Percentiles rank a stretch among this genome's conserved stretches.
Evolutionary conservation across 2,113 vertebrate genomes (phyloP).

Genomic region (Litocranius walleri): DNA sequence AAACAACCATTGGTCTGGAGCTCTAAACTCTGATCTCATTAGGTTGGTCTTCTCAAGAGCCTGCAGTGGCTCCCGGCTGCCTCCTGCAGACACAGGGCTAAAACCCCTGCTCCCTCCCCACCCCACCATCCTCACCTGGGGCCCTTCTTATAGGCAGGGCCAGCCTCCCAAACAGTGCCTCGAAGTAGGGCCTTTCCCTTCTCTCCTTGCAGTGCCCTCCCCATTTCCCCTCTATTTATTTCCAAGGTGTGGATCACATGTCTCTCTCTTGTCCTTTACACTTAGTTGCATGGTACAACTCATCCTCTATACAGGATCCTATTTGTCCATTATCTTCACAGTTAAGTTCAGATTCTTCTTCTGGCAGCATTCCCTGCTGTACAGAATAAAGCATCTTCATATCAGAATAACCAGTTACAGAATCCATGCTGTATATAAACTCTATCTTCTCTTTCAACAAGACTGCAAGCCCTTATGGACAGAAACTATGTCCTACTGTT

Average conservation of each 20-base stretch:
- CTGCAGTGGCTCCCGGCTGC: rapidly evolving
- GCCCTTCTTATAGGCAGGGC: neutral
- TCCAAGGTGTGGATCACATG: neutral
- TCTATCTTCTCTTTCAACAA: neutral
- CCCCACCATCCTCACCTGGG: neutral
- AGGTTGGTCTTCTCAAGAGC: neutral
- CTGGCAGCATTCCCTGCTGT: too few relatives aligned
- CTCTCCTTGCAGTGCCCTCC: neutral
- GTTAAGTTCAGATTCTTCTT: neutral
- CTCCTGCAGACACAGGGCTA: neutral
- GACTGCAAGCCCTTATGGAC: neutral
- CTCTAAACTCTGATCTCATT: neutral
- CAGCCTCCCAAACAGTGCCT: neutral
- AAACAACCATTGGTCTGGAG: neutral
- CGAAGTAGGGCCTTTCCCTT: neutral
- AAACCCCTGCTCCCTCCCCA: neutral
- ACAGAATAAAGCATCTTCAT: neutral
- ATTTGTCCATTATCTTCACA: neutral
- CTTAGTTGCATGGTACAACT: neutral
- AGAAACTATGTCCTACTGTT: neutral
- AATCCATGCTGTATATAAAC: neutral
- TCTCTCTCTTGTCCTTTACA: neutral
- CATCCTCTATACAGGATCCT: neutral
- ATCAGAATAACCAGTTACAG: neutral
- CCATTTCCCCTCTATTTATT: neutral